phyloP scores from a whole-genome alignment of 2,797 vertebrate species.

The Mormyrus proboscirostris region DNA sequence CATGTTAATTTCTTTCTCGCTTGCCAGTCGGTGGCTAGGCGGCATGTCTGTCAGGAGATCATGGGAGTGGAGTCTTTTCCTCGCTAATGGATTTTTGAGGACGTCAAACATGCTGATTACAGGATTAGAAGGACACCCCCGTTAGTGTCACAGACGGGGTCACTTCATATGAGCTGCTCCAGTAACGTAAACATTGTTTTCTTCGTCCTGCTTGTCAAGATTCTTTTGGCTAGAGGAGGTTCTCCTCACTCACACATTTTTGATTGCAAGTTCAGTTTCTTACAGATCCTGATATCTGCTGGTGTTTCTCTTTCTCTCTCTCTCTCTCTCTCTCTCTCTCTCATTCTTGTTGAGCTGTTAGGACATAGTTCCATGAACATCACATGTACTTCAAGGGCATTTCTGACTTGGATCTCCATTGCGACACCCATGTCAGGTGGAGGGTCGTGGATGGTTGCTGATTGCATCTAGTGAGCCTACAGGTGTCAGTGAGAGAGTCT shows the following conservation, averaged over 20 bases:
- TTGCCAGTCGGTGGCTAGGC: not conserved
- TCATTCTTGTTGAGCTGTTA: not conserved
- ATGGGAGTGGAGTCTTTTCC: not conserved
- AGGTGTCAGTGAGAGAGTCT: not conserved
- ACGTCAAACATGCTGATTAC: not conserved
- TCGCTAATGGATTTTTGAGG: slow-evolving; percentile 18
- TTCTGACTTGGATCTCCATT: not conserved
- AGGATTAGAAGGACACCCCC: not conserved
- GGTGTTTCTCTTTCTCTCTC: not conserved
- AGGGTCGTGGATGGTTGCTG: not conserved
- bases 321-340: not conserved
- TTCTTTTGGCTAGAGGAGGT: not conserved
- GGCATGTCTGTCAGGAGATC: not conserved
- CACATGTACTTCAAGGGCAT: not conserved
- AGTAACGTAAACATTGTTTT: not conserved
- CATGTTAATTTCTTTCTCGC: not conserved
- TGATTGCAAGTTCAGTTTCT: not conserved
- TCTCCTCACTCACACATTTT: not conserved
- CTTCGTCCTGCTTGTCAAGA: not conserved
- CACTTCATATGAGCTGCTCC: not conserved
- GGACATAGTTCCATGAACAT: slow-evolving; percentile 11
- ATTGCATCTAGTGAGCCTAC: not conserved
- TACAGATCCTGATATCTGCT: not conserved
- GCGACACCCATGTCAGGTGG: not conserved
- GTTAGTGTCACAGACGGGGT: not conserved